Conservation (phyloP, 2,797 vertebrate genomes). For the Microctenopoma steveboyesi region DNA sequence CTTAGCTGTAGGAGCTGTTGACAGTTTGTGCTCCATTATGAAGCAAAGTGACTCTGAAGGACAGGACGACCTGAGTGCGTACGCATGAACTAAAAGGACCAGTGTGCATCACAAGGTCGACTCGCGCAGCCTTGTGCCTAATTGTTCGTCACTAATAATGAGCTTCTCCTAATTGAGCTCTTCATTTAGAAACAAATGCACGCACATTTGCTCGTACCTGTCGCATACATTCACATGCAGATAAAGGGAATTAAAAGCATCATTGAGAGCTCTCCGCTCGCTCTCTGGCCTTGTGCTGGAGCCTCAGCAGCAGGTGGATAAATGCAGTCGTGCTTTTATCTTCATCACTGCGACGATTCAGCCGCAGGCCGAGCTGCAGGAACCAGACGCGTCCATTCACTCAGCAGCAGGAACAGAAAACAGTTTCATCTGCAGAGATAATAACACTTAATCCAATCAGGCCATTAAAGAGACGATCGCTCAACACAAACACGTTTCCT, state of each 20-base stretch:
- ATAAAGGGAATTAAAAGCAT: conserved; percentile 47
- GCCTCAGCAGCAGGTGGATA: conserved; percentile 58
- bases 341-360: not conserved
- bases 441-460: not conserved
- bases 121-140: conserved; percentile 47
- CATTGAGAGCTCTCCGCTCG: conserved; percentile 17
- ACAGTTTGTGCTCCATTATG: conserved; percentile 35
- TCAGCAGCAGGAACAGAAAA: not conserved
- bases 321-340: conserved; percentile 36
- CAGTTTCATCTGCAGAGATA: not conserved
- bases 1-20: conserved; percentile 6
- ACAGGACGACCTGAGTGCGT: conserved; percentile 24
- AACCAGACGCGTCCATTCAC: not conserved
- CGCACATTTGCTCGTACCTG: conserved; percentile 20
- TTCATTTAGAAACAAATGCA: conserved; percentile 39
- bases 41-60: conserved; percentile 67
- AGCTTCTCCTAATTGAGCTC: conserved; percentile 47
- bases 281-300: conserved; percentile 51
- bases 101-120: conserved; percentile 43
- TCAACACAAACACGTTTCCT: not conserved
- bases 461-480: not conserved
- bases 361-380: not conserved
- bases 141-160: conserved; percentile 60
- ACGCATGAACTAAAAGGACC: conserved; percentile 35
- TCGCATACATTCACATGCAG: conserved; percentile 50